Evolutionary conservation across 2,113 vertebrate genomes (phyloP).

Genomic region (Nettapus auritus): DNA sequence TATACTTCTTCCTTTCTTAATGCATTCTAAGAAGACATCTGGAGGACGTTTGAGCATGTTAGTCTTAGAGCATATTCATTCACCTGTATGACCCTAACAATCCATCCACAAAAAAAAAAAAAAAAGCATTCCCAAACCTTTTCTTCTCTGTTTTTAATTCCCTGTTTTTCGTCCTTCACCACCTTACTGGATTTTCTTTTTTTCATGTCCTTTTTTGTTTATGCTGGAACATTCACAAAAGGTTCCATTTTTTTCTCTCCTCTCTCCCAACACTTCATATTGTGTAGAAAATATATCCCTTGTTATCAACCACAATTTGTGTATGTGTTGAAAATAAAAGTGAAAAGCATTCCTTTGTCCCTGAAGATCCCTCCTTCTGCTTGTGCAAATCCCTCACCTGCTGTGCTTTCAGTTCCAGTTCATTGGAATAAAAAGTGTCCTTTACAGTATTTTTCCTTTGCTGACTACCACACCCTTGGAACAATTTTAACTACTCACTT

Average conservation of each 20-base stretch:
- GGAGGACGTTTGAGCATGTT: background rate
- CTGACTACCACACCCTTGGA: background rate
- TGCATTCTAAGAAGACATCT: background rate
- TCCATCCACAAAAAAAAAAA: background rate
- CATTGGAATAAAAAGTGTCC: background rate
- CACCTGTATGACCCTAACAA: background rate
- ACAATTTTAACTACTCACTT: conserved; percentile 13
- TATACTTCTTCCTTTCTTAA: background rate
- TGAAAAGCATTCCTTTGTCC: background rate
- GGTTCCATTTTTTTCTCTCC: background rate
- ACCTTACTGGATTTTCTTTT: background rate
- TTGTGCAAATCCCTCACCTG: background rate
- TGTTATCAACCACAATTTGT: background rate
- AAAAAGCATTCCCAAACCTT: background rate
- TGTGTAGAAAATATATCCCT: background rate
- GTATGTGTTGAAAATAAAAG: background rate
- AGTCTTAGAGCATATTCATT: background rate
- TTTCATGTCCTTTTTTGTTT: background rate
- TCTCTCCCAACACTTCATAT: background rate
- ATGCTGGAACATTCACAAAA: background rate
- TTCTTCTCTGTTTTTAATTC: background rate
- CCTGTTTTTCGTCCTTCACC: background rate
- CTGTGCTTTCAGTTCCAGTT: background rate
- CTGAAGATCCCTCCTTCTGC: background rate
- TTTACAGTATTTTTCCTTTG: background rate